phyloP scores from a whole-genome alignment of 2,888 invertebrate species.

The Sericinus montela region DNA sequence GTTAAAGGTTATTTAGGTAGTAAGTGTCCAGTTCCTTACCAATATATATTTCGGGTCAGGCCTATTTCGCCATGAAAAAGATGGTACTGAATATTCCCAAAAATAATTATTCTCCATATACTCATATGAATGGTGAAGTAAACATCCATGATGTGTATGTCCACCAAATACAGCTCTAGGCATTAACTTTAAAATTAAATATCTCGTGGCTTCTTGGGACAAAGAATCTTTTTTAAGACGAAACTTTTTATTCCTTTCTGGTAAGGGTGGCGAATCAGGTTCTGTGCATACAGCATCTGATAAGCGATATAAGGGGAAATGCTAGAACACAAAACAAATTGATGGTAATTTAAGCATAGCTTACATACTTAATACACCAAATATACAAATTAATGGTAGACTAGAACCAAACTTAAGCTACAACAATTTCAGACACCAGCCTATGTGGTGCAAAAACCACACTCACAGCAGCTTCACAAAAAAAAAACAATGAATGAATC shows the following conservation, averaged over 20 bases:
- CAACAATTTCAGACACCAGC: too few relatives aligned
- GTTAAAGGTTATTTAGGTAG: background rate
- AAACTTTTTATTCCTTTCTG: conserved; percentile 85
- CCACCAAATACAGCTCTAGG: conserved; percentile 92
- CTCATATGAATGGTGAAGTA: conserved; percentile 63
- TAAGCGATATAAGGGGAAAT: conserved; percentile 94
- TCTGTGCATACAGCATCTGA: conserved; percentile 91
- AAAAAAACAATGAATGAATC: too few relatives aligned
- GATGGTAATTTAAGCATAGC: too few relatives aligned
- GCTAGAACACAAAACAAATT: conserved; percentile 80
- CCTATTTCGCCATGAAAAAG: conserved; percentile 98
- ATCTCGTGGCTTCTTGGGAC: conserved; percentile 87
- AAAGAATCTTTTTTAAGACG: conserved; percentile 92
- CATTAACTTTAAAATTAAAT: conserved; percentile 78
- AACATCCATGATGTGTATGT: conserved; percentile 96
- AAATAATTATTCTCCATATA: conserved; percentile 55
- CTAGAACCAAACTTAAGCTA: too few relatives aligned
- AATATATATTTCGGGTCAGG: conserved; percentile 93
- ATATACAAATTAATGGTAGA: too few relatives aligned
- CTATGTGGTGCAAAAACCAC: too few relatives aligned
- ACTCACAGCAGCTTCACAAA: too few relatives aligned
- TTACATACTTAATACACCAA: too few relatives aligned
- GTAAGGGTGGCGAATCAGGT: conserved; percentile 87
- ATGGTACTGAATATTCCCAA: conserved; percentile 91
- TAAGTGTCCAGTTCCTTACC: conserved; percentile 64